Evolutionary conservation across 2,888 invertebrate genomes (phyloP), one percentile per base, ranked within the genome.

Genomic region (Unio pictorum): DNA sequence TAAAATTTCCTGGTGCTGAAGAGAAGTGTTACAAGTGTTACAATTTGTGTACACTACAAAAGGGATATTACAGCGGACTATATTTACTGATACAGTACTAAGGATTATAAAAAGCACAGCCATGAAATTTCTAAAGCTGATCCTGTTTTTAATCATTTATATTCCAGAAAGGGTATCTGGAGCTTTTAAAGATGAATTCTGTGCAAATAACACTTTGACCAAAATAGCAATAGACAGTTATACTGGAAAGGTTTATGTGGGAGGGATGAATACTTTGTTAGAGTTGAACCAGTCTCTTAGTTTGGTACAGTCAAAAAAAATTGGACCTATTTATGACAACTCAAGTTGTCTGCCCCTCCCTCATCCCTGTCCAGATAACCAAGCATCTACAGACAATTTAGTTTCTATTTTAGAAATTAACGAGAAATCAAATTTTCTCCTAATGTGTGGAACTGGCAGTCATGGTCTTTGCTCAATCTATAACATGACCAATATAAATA

Each of bases 391-490:
- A 6, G 71, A 76, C 66, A 82, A 84, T 71, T 65, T 77, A 15
- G 73, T 79, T 18, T 78, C 69, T 57, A 74, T 84, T 20, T 58
- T 84, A 55, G 80, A 79, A 61, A 71, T 78, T 5, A 68, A 74
- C 60, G 69, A 72, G 2, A 30, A 61, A 61, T 75, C 73, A 61
- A 62, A 69, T 34, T 58, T 66, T 30, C 73, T 82, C 6, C 61
- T 84, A 61, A 78, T 71, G 15, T 84, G 83, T 61, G 84, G 83
- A 20, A 76, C 76, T n/a, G 74, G 71, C 23, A 30, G 69, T 8
- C 76, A 80, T 23, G 84, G 83, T 3, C 28, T 73, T n/a, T 84
- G 84, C 64, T 70, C 68, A 6, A 61, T 82, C 23, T 75, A 80
- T 61, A 68, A 69, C 26, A 45, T 76, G 55, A 61, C 66, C 0